Evolutionary conservation across 2,113 vertebrate genomes (phyloP).

Genomic region (Takifugu bimaculatus): DNA sequence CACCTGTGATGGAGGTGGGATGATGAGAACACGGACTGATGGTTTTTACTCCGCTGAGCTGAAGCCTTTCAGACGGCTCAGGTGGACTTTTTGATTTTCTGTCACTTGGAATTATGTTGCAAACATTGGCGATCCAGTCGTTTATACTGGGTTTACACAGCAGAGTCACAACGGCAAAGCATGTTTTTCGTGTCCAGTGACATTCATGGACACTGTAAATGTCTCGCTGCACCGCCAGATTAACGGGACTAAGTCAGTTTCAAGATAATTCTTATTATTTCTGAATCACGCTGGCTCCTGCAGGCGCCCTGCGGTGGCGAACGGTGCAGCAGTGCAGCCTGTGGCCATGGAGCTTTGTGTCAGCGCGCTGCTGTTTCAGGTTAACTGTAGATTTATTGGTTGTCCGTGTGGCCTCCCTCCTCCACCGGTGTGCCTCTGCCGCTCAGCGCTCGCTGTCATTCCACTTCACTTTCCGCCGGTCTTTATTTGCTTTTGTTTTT

Average conservation of each 20-base stretch:
- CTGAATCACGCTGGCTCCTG: too few relatives aligned
- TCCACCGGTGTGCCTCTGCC: slow-evolving; percentile 18
- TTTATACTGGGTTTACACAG: background rate
- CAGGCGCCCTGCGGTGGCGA: too few relatives aligned
- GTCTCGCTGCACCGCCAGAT: too few relatives aligned
- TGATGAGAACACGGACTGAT: slow-evolving; percentile 18
- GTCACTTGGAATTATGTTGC: background rate
- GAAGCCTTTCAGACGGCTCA: too few relatives aligned
- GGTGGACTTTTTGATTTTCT: too few relatives aligned
- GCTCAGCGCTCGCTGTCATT: slow-evolving; percentile 46
- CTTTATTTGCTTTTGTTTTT: slow-evolving; percentile 66
- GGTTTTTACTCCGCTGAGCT: slow-evolving; percentile 31
- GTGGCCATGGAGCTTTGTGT: background rate
- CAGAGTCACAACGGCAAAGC: too few relatives aligned
- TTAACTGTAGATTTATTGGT: slow-evolving; percentile 42
- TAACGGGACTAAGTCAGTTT: too few relatives aligned
- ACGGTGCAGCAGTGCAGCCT: too few relatives aligned
- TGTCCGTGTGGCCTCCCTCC: slow-evolving; percentile 13
- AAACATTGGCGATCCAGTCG: background rate
- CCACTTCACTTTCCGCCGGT: slow-evolving; percentile 46
- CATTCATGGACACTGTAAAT: too few relatives aligned
- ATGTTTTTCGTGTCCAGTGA: too few relatives aligned
- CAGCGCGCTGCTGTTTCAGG: slow-evolving; percentile 20
- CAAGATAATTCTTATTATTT: too few relatives aligned
- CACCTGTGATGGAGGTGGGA: slow-evolving; percentile 23